Percentiles rank a stretch among this genome's conserved stretches.
These are phyloP conservation scores for Colletes collaris DNA, from an alignment of 2,888 invertebrate genomes.

Conservation along the genomic window DNA sequence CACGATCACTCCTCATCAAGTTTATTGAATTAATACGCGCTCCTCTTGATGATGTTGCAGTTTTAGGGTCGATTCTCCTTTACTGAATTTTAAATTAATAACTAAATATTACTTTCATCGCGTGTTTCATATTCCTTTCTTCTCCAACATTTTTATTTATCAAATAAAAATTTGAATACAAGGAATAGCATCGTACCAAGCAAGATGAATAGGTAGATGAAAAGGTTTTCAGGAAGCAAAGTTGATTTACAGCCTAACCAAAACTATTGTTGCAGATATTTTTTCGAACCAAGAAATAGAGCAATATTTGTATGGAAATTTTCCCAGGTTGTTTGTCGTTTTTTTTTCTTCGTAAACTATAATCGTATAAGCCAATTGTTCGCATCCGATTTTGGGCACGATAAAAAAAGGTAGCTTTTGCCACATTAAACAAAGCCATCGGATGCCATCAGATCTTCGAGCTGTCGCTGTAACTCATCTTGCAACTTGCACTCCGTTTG, in stretches of 20 bases:
- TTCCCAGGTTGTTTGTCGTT: too few species aligned
- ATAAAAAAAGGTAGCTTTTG: slow-evolving; percentile 17
- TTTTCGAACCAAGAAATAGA: too few species aligned
- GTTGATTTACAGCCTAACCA: too few species aligned
- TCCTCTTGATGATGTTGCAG: slow-evolving; percentile 31
- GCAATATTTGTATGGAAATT: too few species aligned
- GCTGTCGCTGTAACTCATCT: slow-evolving; percentile 69
- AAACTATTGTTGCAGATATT: too few species aligned
- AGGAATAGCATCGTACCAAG: too few species aligned
- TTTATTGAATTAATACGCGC: slow-evolving; percentile 75
- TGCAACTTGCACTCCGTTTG: slow-evolving; percentile 61
- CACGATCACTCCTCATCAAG: slow-evolving; percentile 72
- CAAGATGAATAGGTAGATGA: too few species aligned
- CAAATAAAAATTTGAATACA: too few species aligned
- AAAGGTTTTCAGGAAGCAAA: too few species aligned
- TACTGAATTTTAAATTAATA: neutral
- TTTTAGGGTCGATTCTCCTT: slow-evolving; percentile 11
- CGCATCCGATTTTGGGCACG: neutral
- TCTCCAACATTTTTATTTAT: too few species aligned
- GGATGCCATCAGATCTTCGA: slow-evolving; percentile 60
- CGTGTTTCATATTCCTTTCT: too few species aligned
- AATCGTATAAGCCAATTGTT: slow-evolving; percentile 18
- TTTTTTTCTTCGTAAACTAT: neutral
- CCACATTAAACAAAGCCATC: slow-evolving; percentile 32
- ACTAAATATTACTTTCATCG: too few species aligned